Evolutionary conservation across 2,113 vertebrate genomes (phyloP).

Genomic region (Furnarius figulus): DNA sequence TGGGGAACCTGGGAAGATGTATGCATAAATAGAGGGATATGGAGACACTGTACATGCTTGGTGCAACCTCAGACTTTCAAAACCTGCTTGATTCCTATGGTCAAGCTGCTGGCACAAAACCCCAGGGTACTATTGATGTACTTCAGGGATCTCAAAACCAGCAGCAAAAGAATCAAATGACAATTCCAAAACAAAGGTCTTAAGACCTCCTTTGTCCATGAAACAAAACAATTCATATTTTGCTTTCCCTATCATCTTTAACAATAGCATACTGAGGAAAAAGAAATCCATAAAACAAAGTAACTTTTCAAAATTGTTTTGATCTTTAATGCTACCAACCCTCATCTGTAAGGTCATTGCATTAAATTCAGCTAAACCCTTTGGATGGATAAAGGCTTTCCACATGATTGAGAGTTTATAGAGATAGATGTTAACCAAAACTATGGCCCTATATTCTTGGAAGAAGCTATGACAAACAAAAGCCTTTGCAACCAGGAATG

Average conservation of each 20-base stretch:
- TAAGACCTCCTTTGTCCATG: neutral
- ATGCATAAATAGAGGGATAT: neutral
- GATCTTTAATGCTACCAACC: neutral
- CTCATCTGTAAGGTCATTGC: neutral
- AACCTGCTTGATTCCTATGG: neutral
- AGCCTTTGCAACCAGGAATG: neutral
- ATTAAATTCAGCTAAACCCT: neutral
- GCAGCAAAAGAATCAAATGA: neutral
- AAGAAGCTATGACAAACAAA: neutral
- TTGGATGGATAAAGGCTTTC: neutral
- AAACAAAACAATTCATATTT: neutral
- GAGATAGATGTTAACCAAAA: neutral
- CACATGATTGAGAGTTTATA: neutral
- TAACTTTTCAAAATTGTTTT: neutral
- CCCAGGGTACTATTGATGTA: neutral
- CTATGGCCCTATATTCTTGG: neutral
- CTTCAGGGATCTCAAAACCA: neutral
- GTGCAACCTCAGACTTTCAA: neutral
- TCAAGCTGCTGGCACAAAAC: neutral
- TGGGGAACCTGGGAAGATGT: neutral
- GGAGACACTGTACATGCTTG: fast-evolving
- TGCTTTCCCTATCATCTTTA: neutral
- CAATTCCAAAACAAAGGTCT: neutral
- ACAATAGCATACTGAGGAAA: neutral
- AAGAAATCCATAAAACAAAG: neutral